These are phyloP conservation scores for Hassar affinis DNA, from an alignment of 2,113 vertebrate genomes.

Conservation along the genomic window DNA sequence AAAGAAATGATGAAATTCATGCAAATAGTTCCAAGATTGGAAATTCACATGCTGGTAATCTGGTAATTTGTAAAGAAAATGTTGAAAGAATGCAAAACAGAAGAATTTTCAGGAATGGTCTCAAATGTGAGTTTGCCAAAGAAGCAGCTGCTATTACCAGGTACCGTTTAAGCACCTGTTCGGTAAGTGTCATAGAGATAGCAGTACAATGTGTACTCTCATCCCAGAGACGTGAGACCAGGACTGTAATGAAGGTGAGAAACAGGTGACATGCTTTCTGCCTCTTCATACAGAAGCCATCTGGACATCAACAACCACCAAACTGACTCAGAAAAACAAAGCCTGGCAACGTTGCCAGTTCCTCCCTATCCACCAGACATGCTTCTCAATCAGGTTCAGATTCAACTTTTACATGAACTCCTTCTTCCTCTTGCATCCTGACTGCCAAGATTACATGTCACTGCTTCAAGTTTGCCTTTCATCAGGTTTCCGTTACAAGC, in stretches of 20 bases:
- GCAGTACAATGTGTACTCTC: constrained; percentile 43
- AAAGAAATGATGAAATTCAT: not conserved
- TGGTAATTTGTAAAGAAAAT: not conserved
- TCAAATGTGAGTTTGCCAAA: not conserved
- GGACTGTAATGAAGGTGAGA: not conserved
- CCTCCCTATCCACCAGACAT: not conserved
- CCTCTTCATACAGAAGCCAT: not conserved
- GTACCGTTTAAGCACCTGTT: constrained; percentile 31
- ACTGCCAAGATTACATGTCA: constrained; percentile 1
- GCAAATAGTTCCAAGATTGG: not conserved
- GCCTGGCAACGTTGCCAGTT: not conserved
- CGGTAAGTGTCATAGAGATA: constrained; percentile 12
- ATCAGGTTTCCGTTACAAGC: constrained; percentile 33
- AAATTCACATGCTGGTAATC: not conserved
- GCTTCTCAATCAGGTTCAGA: not conserved
- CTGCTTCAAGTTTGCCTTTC: constrained; percentile 31
- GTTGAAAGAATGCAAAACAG: not conserved
- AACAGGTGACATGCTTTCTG: not conserved
- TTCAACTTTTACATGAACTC: constrained; percentile 5
- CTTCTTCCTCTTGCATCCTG: not conserved
- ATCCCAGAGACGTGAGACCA: not conserved
- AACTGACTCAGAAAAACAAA: constrained; percentile 10
- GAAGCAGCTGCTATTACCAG: constrained; percentile 26
- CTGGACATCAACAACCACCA: not conserved
- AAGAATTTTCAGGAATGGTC: not conserved